Evolutionary conservation across 2,113 vertebrate species (phyloP).

Genomic region (Bos javanicus): DNA sequence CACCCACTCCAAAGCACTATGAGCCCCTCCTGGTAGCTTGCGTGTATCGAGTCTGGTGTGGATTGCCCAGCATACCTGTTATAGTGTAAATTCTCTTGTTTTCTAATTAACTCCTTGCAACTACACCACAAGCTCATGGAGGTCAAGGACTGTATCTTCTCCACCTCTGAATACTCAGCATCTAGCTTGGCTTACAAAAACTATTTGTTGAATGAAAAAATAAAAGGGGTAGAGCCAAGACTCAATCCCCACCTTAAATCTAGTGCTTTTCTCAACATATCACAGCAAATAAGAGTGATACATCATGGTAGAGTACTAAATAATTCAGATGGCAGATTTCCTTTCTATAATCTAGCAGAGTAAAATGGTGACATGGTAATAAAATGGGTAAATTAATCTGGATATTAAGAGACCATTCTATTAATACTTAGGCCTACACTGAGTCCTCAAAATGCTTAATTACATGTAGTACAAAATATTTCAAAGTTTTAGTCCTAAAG

Average conservation of each 20-base stretch:
- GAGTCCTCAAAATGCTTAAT: neutral
- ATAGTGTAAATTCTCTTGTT: neutral
- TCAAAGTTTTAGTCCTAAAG: neutral
- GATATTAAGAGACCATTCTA: neutral
- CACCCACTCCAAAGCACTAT: neutral
- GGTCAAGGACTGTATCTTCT: neutral
- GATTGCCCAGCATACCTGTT: neutral
- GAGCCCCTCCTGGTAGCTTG: neutral
- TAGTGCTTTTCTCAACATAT: neutral
- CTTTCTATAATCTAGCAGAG: neutral
- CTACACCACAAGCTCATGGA: neutral
- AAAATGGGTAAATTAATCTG: neutral
- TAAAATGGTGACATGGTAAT: neutral
- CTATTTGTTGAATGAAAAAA: neutral
- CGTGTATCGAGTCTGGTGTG: neutral
- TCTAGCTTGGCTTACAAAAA: neutral
- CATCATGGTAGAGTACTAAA: neutral
- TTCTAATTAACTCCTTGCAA: neutral
- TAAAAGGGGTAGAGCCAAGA: neutral
- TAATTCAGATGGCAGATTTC: neutral
- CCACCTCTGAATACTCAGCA: neutral
- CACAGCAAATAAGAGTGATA: neutral
- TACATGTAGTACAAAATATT: neutral
- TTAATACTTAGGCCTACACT: neutral
- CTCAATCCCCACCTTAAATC: neutral